Percentiles rank a stretch among this genome's conserved stretches.
Conservation (phyloP, 2,888 invertebrate genomes). For the Frankliniella fusca region DNA sequence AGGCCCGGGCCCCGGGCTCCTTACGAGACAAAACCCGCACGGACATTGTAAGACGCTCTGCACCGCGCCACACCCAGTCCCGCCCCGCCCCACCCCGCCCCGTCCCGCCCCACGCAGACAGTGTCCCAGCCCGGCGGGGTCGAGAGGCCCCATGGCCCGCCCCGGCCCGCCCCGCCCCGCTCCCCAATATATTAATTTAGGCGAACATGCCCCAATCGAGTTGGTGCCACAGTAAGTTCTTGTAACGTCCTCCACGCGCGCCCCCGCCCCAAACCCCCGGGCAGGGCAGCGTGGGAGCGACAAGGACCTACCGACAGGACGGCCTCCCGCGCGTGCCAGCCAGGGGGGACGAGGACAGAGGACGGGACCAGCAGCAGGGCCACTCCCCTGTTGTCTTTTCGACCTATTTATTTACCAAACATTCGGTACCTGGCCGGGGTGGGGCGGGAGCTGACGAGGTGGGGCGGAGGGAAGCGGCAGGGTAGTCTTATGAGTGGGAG, state of each 20-base stretch:
- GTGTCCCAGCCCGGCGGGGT: neutral
- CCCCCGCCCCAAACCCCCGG: neutral
- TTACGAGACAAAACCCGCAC: neutral
- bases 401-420: conserved; percentile 19
- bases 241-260: neutral
- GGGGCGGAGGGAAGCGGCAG: neutral
- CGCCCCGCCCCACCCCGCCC: neutral
- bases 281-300: neutral
- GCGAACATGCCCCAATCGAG: conserved; percentile 24
- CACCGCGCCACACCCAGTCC: neutral
- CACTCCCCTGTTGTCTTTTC: conserved; percentile 10
- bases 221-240: conserved; percentile 24
- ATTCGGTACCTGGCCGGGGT: neutral
- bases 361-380: neutral
- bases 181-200: conserved; percentile 26
- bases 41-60: neutral
- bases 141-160: neutral
- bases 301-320: neutral
- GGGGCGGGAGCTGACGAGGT: neutral
- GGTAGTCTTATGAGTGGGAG: no score
- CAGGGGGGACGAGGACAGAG: neutral
- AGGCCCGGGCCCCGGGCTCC: no score
- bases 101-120: neutral
- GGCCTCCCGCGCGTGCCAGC: neutral
- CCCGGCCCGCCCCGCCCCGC: neutral